Evolutionary conservation across 2,797 vertebrate species (phyloP).

Genomic region (Betta splendens): DNA sequence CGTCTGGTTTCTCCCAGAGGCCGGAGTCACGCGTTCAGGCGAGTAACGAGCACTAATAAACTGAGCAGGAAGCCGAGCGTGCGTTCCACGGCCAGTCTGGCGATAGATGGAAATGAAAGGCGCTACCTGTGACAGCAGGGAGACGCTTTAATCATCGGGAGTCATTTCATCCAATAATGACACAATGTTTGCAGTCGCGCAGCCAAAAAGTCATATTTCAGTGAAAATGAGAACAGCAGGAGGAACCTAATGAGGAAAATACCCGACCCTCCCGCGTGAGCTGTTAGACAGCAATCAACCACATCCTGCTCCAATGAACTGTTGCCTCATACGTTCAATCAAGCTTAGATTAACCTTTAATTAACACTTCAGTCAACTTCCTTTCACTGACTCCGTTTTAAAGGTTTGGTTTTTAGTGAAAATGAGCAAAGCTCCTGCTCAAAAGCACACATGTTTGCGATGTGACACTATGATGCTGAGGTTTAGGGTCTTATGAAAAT

Average conservation of each 20-base stretch:
- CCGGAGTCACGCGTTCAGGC: slow-evolving; percentile 4
- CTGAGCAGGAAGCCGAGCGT: background rate
- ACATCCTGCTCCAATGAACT: background rate
- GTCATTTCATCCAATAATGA: slow-evolving; percentile 1
- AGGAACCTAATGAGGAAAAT: background rate
- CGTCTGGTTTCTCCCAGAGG: background rate
- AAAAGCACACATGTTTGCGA: no score
- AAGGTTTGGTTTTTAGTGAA: no score
- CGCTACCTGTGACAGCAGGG: slow-evolving; percentile 3
- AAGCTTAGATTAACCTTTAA: slow-evolving; percentile 16
- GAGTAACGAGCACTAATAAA: slow-evolving; percentile 25
- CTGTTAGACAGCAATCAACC: slow-evolving; percentile 9
- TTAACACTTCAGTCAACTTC: slow-evolving; percentile 1
- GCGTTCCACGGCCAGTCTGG: background rate
- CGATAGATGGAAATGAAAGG: slow-evolving; percentile 3
- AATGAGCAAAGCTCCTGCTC: no score
- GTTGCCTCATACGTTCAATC: background rate
- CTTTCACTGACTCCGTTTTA: no score
- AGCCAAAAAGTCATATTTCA: slow-evolving; percentile 2
- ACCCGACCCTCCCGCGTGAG: no score
- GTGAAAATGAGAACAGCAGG: background rate
- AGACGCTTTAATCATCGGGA: background rate
- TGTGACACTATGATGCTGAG: no score
- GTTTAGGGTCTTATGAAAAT: no score
- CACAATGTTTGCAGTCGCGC: background rate